These are phyloP conservation scores for Calliphora vicina DNA, from an alignment of 1,140 invertebrate species.

Conservation along the genomic window DNA sequence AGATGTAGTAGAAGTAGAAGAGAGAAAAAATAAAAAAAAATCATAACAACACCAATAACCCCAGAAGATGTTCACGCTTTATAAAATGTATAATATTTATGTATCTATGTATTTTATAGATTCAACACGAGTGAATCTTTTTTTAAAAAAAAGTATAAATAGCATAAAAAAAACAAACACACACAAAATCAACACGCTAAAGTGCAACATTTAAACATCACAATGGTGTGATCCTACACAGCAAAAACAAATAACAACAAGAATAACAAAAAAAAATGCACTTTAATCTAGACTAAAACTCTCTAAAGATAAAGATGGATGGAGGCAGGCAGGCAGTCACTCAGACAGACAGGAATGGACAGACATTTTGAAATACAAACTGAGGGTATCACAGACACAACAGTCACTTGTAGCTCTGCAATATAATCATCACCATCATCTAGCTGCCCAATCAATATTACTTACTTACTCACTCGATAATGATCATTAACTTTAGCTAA, in stretches of 20 bases:
- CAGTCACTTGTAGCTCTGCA: no score
- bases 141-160: neutral
- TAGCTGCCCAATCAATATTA: no score
- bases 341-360: neutral
- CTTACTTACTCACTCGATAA: no score
- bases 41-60: neutral
- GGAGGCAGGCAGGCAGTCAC: neutral
- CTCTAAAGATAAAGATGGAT: neutral
- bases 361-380: no score
- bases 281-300: neutral
- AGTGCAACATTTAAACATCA: neutral
- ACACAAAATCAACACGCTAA: neutral
- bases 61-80: neutral
- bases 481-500: no score
- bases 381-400: neutral
- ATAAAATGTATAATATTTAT: neutral
- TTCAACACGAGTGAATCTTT: neutral
- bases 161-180: neutral
- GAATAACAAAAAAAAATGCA: neutral
- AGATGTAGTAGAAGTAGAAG: neutral
- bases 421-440: no score
- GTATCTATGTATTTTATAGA: neutral
- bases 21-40: neutral
- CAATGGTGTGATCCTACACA: neutral
- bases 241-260: neutral